Base-by-base conservation (phyloP, 2,113 vertebrate genomes). In the Nycticorax nycticorax region DNA sequence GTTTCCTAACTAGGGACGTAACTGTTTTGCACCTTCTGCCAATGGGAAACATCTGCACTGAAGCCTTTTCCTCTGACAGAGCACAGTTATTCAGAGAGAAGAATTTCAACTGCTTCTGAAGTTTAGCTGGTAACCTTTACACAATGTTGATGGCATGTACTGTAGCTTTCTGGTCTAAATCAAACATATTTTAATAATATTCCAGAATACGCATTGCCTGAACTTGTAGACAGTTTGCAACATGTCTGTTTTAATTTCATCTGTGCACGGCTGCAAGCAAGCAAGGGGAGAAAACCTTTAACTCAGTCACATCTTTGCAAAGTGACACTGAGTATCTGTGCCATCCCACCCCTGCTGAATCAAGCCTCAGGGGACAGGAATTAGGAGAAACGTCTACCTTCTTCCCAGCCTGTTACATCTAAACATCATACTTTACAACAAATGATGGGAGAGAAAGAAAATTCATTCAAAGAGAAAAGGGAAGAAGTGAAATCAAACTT, bases 341-440 rank as follows among this genome's bases (percentile, higher is more conserved):
- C 13, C 6, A 3, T 10, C 50, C 22, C 78, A 11, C 4, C 37
- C 21, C 37, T 14, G 47, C 32, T 47, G 28, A 66, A 53, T 0
- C 4, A n/a, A 43, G 23, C 4, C 82, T 19, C 37, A 10, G 56
- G 14, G 28, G 27, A 5, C 10, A 9, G 41, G 37, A 77, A 45
- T 50, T 2, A 9, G 20, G 35, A 39, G 22, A 60, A 79, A 72
- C 0, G 0, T 3, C 50, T 10, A 1, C 5, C 5, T 26, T 14
- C 20, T 5, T 21, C 21, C 32, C 21, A n/a, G 28, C 13, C 19
- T 12, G 17, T 8, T 21, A 2, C 0, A 7, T 16, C 66, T 33
- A 18, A 74, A 16, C 43, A 32, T 27, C 50, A 0, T 1, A 6
- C 23, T 43, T 32, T 6, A 8, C 6, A 88, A 30, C 8, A 12